Percentiles rank a stretch among this genome's conserved stretches.
phyloP scores from a whole-genome alignment of 2,113 vertebrate genomes.

The Sander lucioperca region DNA sequence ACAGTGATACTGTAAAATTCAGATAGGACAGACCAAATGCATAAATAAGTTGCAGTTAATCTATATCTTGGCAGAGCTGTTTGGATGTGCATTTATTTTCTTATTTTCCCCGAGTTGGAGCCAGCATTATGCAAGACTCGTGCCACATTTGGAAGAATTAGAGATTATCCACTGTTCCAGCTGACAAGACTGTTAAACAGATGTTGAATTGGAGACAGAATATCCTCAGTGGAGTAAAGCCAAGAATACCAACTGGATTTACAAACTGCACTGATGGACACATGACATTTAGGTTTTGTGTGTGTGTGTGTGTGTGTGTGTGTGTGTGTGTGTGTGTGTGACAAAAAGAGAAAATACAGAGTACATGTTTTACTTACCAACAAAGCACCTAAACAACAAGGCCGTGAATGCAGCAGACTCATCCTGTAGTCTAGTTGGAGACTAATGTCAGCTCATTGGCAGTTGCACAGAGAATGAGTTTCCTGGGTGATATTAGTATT shows the following conservation, averaged over 20 bases:
- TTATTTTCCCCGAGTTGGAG: conserved; percentile 33
- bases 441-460: conserved; percentile 64
- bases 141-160: conserved; percentile 70
- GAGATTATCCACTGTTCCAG: conserved; percentile 68
- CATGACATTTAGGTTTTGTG: conserved; percentile 55
- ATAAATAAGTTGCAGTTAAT: conserved; percentile 47
- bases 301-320: conserved; percentile 42
- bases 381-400: conserved; percentile 61
- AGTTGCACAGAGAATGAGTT: conserved; percentile 62
- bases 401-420: conserved; percentile 45
- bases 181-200: conserved; percentile 76
- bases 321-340: conserved; percentile 34
- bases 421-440: conserved; percentile 40
- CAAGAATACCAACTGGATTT: conserved; percentile 72
- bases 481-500: conserved; percentile 74
- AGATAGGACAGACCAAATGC: conserved; percentile 14
- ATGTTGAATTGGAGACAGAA: conserved; percentile 74
- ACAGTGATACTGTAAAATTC: conserved; percentile 32
- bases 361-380: conserved; percentile 65
- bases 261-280: conserved; percentile 58
- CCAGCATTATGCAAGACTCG: conserved; percentile 58
- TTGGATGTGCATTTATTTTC: conserved; percentile 53
- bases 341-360: conserved; percentile 40
- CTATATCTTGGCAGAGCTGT: conserved; percentile 45
- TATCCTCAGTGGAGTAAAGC: conserved; percentile 57